Evolutionary conservation across 1,140 invertebrate genomes (phyloP).

Genomic region (Schlechtendalia chinensis): DNA sequence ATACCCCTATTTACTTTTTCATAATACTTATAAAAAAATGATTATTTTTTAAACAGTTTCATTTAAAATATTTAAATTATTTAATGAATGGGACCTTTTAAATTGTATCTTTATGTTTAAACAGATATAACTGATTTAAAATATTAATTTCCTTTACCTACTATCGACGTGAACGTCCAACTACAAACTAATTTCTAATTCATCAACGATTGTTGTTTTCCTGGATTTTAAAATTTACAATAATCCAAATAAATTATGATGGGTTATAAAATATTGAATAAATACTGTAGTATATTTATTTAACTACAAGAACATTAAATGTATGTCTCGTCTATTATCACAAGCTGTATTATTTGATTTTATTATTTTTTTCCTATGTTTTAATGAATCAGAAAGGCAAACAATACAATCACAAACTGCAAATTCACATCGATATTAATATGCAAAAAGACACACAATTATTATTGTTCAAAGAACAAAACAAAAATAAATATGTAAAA

Average conservation of each 20-base stretch:
- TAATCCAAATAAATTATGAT: background rate
- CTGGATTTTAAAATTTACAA: background rate
- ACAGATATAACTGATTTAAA: no score
- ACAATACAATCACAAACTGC: conserved; percentile 46
- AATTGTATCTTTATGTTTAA: no score
- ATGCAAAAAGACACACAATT: conserved; percentile 48
- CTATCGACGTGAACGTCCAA: background rate
- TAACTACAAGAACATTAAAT: background rate
- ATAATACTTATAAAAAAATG: background rate
- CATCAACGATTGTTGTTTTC: background rate
- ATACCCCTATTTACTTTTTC: background rate
- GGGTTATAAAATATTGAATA: background rate
- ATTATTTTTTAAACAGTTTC: background rate
- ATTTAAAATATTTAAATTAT: no score
- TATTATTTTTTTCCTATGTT: background rate
- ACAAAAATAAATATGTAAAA: conserved; percentile 46
- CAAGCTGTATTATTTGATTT: conserved; percentile 20
- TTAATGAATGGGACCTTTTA: no score
- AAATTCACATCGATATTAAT: conserved; percentile 48
- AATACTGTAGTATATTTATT: background rate
- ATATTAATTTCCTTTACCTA: no score
- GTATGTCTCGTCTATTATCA: background rate
- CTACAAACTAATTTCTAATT: background rate
- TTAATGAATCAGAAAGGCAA: conserved; percentile 27
- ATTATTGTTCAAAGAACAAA: conserved; percentile 43